Conservation (phyloP, 2,888 invertebrate genomes). For the Syrphus vitripennis region DNA sequence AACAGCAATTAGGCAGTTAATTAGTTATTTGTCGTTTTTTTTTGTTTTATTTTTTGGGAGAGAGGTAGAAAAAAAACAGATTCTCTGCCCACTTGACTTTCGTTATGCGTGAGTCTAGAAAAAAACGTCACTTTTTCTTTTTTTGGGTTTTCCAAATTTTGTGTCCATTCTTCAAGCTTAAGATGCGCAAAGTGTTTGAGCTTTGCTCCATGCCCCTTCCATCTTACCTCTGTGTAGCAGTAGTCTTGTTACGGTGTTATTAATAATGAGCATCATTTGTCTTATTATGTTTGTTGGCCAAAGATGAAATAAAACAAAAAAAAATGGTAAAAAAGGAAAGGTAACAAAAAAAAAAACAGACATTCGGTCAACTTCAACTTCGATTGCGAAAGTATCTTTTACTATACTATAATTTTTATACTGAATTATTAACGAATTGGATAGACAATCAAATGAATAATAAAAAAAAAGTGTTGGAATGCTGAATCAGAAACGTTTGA, state of each 20-base stretch:
- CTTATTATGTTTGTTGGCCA: constrained; percentile 31
- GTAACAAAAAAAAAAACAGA: not conserved
- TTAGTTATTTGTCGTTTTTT: constrained; percentile 35
- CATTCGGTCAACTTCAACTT: constrained; percentile 8
- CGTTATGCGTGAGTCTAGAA: constrained; percentile 24
- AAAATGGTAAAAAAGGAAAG: constrained; percentile 22
- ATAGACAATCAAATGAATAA: constrained; percentile 26
- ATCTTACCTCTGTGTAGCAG: not conserved
- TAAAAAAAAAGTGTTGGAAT: constrained; percentile 41
- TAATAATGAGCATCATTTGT: constrained; percentile 46
- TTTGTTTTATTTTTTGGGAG: not conserved
- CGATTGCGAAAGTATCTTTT: constrained; percentile 54
- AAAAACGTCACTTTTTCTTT: constrained; percentile 10
- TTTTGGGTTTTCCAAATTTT: not conserved
- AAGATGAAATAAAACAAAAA: constrained; percentile 16
- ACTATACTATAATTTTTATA: constrained; percentile 21
- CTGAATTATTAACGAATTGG: constrained; percentile 7
- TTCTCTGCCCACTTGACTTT: constrained; percentile 25
- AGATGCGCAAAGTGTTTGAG: constrained; percentile 8
- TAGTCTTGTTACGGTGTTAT: constrained; percentile 24
- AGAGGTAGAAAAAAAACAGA: not conserved
- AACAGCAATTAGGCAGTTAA: constrained; percentile 48
- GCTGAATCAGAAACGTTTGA: constrained; percentile 41
- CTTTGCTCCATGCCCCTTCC: not conserved
- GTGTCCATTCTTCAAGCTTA: not conserved